Evolutionary conservation across 2,888 invertebrate genomes (phyloP).

Genomic region (Pemphredon lugubris): DNA sequence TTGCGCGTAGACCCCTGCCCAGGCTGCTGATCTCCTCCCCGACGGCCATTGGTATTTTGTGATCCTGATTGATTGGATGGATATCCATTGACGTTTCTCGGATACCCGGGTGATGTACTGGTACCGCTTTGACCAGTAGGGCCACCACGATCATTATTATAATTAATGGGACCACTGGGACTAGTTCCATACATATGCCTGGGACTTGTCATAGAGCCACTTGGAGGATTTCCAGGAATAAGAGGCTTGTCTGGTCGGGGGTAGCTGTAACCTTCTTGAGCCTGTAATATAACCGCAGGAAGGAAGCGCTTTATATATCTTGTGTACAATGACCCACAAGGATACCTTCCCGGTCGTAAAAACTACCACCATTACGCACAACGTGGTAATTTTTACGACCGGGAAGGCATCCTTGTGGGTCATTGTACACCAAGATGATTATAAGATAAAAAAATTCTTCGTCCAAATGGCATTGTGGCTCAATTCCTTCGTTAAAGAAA

Average conservation of each 20-base stretch:
- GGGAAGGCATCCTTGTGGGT: too few relatives aligned
- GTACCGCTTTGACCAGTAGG: slow-evolving; percentile 38
- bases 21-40: slow-evolving; percentile 47
- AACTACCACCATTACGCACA: too few relatives aligned
- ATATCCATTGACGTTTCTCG: slow-evolving; percentile 66
- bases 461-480: too few relatives aligned
- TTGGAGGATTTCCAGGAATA: slow-evolving; percentile 55
- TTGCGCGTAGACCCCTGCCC: slow-evolving; percentile 5
- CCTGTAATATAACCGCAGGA: slow-evolving; percentile 77
- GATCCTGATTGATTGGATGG: slow-evolving; percentile 63
- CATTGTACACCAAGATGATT: too few relatives aligned
- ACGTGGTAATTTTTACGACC: too few relatives aligned
- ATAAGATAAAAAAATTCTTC: too few relatives aligned
- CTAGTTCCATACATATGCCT: neutral
- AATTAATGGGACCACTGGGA: neutral
- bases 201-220: neutral
- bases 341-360: too few relatives aligned
- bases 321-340: too few relatives aligned
- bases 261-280: slow-evolving; percentile 89
- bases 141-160: slow-evolving; percentile 2
- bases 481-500: too few relatives aligned
- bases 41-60: slow-evolving; percentile 68
- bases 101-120: slow-evolving; percentile 49
- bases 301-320: too few relatives aligned
- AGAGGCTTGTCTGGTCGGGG: slow-evolving; percentile 86